A percentile compares a stretch with the other conserved stretches of the same genome.
Conservation (phyloP, 2,888 invertebrate species). For the Cerastis rubricosa region DNA sequence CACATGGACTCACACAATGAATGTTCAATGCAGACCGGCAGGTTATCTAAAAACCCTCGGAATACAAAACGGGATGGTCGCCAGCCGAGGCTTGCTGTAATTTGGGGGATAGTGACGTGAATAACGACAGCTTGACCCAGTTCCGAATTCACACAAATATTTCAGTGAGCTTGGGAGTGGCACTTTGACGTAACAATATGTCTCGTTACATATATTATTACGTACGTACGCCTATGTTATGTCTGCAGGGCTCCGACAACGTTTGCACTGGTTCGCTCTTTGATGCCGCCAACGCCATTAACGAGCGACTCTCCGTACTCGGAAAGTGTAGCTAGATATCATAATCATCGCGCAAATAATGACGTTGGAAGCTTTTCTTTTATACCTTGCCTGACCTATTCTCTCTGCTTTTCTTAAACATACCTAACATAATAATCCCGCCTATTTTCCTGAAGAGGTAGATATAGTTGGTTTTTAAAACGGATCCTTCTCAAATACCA, state of each 20-base stretch:
- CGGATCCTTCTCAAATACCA: background rate
- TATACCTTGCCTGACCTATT: conserved; percentile 17
- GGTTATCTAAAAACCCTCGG: conserved; percentile 71
- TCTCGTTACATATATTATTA: conserved; percentile 68
- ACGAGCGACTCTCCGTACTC: background rate
- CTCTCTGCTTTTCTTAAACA: background rate
- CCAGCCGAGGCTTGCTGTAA: conserved; percentile 66
- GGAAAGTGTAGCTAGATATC: background rate
- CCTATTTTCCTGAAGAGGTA: background rate
- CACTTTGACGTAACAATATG: conserved; percentile 79
- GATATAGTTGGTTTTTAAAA: background rate
- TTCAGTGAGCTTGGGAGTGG: conserved; percentile 83
- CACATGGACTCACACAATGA: conserved; percentile 75
- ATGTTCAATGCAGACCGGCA: conserved; percentile 72
- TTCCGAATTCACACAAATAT: conserved; percentile 81
- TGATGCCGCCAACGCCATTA: conserved; percentile 30
- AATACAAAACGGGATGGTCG: conserved; percentile 70
- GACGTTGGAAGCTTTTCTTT: background rate
- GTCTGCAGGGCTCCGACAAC: conserved; percentile 36
- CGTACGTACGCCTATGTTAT: conserved; percentile 50
- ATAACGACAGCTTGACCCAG: conserved; percentile 81
- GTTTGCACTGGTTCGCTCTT: conserved; percentile 28
- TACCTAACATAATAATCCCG: background rate
- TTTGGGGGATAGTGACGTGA: conserved; percentile 64
- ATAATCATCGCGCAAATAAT: background rate